Evolutionary conservation across 1,140 invertebrate species (phyloP).

Genomic region (Mactra quadrangularis): DNA sequence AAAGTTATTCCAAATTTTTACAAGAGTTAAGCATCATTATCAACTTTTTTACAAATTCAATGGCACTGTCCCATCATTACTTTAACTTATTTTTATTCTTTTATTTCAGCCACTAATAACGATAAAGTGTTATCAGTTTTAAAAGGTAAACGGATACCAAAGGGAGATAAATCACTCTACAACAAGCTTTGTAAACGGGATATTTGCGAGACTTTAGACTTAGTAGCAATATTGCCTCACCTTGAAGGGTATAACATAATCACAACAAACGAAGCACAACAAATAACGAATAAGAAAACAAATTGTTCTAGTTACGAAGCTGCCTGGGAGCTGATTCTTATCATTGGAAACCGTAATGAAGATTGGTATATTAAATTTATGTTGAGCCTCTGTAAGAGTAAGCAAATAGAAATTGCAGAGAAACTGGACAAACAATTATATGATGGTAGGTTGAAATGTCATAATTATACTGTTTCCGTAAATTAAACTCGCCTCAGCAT

Average conservation of each 20-base stretch:
- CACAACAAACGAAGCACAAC: background rate
- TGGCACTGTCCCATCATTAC: too few species aligned
- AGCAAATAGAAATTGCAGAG: background rate
- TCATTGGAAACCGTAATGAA: background rate
- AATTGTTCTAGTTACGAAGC: background rate
- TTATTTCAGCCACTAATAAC: conserved; percentile 1
- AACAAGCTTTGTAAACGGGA: background rate
- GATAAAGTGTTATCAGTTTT: background rate
- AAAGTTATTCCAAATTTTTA: too few species aligned
- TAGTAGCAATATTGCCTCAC: background rate
- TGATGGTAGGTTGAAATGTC: conserved; percentile 10
- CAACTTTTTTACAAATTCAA: too few species aligned
- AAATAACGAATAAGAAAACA: background rate
- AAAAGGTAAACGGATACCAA: background rate
- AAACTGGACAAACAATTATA: background rate
- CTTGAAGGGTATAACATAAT: background rate
- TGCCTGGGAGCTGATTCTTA: background rate
- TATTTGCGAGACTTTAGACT: background rate
- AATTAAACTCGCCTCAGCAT: too few species aligned
- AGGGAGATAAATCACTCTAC: background rate
- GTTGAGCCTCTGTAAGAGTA: background rate
- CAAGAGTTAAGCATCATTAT: too few species aligned
- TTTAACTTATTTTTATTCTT: too few species aligned
- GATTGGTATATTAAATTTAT: conserved; percentile 7
- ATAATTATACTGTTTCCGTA: too few species aligned